phyloP scores from a whole-genome alignment of 2,888 invertebrate species.

The Patella pellucida region DNA sequence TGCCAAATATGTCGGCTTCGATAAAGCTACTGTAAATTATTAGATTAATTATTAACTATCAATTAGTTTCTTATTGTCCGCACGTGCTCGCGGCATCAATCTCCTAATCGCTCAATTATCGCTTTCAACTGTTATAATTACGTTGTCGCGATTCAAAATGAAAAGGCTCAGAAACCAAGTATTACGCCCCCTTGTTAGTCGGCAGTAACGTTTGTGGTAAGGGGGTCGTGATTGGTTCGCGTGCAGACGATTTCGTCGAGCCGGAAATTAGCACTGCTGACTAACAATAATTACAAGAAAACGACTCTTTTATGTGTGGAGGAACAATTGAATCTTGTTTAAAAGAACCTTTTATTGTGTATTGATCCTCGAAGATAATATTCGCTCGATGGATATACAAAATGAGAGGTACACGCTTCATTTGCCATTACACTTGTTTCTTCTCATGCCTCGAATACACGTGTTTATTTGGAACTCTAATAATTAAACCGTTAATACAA shows the following conservation, averaged over 20 bases:
- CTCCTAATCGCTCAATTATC: conserved; percentile 27
- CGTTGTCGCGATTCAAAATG: background rate
- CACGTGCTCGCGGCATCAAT: conserved; percentile 23
- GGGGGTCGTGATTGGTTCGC: conserved; percentile 13
- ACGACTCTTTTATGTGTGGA: conserved; percentile 33
- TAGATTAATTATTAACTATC: conserved; percentile 25
- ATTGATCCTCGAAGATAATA: conserved; percentile 10
- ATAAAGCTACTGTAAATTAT: conserved; percentile 13
- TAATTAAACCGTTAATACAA: too few relatives aligned
- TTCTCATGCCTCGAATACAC: too few relatives aligned
- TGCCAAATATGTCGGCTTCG: too few relatives aligned
- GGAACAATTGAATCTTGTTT: conserved; percentile 23
- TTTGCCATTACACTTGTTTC: background rate
- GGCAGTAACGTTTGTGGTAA: background rate
- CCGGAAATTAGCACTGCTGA: conserved; percentile 32
- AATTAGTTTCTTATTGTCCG: conserved; percentile 25
- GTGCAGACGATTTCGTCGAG: conserved; percentile 23
- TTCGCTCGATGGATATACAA: conserved; percentile 3
- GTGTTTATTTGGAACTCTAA: too few relatives aligned
- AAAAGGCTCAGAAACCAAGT: conserved; percentile 2
- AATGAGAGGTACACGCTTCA: background rate
- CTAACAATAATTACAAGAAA: conserved; percentile 41
- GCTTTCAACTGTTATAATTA: conserved; percentile 13
- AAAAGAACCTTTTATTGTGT: conserved; percentile 23
- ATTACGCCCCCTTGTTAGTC: conserved; percentile 4